A percentile compares a stretch with the other conserved stretches of the same genome.
phyloP scores from a whole-genome alignment of 2,888 invertebrate genomes.

The Caenorhabditis zanzibari region DNA sequence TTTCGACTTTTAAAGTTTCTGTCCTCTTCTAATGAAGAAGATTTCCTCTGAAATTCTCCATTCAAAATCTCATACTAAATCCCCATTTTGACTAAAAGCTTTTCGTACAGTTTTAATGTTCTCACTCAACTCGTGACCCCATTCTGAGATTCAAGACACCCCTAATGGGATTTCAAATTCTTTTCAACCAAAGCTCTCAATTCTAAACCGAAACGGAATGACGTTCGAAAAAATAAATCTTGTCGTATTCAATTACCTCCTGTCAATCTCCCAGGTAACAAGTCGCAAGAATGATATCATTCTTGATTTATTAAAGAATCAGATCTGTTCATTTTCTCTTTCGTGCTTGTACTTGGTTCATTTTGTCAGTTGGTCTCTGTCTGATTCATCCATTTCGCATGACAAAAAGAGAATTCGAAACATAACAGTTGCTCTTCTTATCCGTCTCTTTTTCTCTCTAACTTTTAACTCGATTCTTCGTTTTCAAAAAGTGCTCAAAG shows the following conservation, averaged over 20 bases:
- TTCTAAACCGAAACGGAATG: no score
- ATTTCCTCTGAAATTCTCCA: no score
- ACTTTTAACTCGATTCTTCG: not conserved
- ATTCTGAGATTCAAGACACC: no score
- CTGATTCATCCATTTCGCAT: slow-evolving; percentile 28
- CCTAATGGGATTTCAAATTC: no score
- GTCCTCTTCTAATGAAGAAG: no score
- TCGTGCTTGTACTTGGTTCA: slow-evolving; percentile 16
- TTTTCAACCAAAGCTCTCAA: no score
- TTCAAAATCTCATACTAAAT: no score
- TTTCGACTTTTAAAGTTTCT: no score
- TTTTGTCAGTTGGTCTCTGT: slow-evolving; percentile 33
- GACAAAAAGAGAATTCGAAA: slow-evolving; percentile 34
- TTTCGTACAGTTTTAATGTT: no score
- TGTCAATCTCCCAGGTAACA: slow-evolving; percentile 3
- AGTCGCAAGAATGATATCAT: not conserved
- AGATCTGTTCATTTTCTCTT: slow-evolving; percentile 19
- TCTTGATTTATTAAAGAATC: not conserved
- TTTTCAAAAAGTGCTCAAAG: slow-evolving; percentile 25
- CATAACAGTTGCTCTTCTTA: slow-evolving; percentile 33
- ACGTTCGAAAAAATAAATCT: not conserved
- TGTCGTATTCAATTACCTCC: not conserved
- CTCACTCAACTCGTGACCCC: no score
- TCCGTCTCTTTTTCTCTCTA: not conserved
- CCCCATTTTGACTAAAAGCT: no score